Evolutionary conservation across 2,888 invertebrate species (phyloP).

Genomic region (Achlya flavicornis): DNA sequence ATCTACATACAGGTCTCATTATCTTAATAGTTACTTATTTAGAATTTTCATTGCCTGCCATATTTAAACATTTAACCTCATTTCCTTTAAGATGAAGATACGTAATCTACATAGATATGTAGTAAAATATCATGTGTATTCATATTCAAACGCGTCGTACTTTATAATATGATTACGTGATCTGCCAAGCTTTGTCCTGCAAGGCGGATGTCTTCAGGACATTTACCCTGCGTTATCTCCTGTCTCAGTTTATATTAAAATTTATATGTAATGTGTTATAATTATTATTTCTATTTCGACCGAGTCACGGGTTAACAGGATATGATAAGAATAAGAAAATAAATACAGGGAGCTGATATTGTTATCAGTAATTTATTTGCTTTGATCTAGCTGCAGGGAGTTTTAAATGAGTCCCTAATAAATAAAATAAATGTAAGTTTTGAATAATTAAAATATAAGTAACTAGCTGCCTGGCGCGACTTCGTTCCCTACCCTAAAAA

Average conservation of each 20-base stretch:
- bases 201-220: constrained; percentile 57
- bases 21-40: too few relatives aligned
- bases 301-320: constrained; percentile 48
- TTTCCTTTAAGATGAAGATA: neutral
- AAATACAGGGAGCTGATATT: neutral
- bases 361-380: too few relatives aligned
- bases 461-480: too few relatives aligned
- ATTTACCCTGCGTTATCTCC: constrained; percentile 62
- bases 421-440: too few relatives aligned
- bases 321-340: constrained; percentile 24
- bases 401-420: too few relatives aligned
- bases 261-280: constrained; percentile 50
- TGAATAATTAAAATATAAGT: too few relatives aligned
- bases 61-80: too few relatives aligned
- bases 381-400: too few relatives aligned
- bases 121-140: neutral
- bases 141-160: neutral
- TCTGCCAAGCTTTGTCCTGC: constrained; percentile 24
- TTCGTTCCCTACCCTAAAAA: too few relatives aligned
- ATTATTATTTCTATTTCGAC: constrained; percentile 51
- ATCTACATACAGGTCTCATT: too few relatives aligned
- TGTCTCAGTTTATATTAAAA: constrained; percentile 46
- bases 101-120: neutral
- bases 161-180: constrained; percentile 8
- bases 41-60: too few relatives aligned